Evolutionary conservation across 2,113 vertebrate species (phyloP).

Genomic region (Salminus brasiliensis): DNA sequence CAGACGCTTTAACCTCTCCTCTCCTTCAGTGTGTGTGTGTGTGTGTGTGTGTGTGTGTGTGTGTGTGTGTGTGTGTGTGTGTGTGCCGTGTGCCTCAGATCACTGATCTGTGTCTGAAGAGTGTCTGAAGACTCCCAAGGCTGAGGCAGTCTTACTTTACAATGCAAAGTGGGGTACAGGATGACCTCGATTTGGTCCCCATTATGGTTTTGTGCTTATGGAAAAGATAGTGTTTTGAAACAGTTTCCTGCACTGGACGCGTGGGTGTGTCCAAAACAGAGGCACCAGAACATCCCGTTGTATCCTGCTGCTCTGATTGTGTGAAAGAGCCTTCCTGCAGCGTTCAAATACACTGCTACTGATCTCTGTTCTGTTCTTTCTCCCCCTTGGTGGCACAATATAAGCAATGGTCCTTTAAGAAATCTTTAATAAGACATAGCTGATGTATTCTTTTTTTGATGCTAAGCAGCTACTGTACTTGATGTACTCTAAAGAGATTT

Average conservation of each 20-base stretch:
- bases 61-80: neutral
- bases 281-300: neutral
- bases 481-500: neutral
- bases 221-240: neutral
- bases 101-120: constrained; percentile 24
- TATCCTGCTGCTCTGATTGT: constrained; percentile 6
- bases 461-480: neutral
- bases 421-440: neutral
- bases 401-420: neutral
- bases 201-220: neutral
- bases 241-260: neutral
- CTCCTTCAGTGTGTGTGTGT: neutral
- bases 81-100: neutral
- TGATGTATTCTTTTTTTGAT: neutral
- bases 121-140: neutral
- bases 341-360: neutral
- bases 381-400: neutral
- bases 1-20: constrained; percentile 3
- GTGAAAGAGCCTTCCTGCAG: constrained; percentile 14
- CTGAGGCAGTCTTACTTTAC: neutral
- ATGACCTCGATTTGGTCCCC: neutral
- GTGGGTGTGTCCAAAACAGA: neutral
- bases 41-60: too few species aligned
- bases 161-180: neutral
- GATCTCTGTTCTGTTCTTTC: neutral